Base-by-base conservation (phyloP, 2,888 invertebrate genomes). In the Salpingus planirostris region DNA sequence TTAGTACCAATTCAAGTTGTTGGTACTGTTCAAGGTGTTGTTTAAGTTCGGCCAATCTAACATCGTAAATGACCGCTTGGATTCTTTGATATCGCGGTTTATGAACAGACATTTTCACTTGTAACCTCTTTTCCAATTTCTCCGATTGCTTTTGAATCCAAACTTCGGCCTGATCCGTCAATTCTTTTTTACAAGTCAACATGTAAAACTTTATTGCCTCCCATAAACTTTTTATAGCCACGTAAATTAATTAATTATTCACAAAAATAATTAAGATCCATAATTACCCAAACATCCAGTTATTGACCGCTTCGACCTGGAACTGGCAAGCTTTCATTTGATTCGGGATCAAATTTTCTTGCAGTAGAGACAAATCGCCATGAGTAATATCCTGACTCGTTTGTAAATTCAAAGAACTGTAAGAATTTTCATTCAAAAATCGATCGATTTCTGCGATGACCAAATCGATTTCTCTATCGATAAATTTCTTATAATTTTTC, bases 251-350 rank as follows among this genome's bases (percentile, higher is more conserved):
- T n/a, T n/a, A n/a, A n/a, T n/a, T n/a, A n/a, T n/a, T n/a, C n/a
- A n/a, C n/a, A n/a, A n/a, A n/a, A n/a, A n/a, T n/a, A n/a, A n/a
- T n/a, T n/a, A n/a, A n/a, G n/a, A n/a, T n/a, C n/a, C n/a, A n/a
- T 11, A 15, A 27, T 30, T 35, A 55, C 53, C 60, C 60, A 42
- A 55, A 54, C 46, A 54, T 54, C 60, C 60, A 60, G 33, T 60
- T 60, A 18, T 49, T 48, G 2, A 57, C 44, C 2, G 55, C 55
- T 8, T 47, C 52, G 2, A 57, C 49, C 41, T 55, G 46, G 36
- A 36, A 55, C 27, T 50, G 43, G 24, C 54, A 55, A 15, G 44
- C 47, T 13, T 50, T 26, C 37, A 58, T 52, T 25, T 53, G 50
- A 8, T 41, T 35, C 2, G 55, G 52, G 18, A 57, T 41, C 6